These are phyloP conservation scores for Enteromius argenteus DNA, from an alignment of 2,797 vertebrate species.

Conservation along the genomic window DNA sequence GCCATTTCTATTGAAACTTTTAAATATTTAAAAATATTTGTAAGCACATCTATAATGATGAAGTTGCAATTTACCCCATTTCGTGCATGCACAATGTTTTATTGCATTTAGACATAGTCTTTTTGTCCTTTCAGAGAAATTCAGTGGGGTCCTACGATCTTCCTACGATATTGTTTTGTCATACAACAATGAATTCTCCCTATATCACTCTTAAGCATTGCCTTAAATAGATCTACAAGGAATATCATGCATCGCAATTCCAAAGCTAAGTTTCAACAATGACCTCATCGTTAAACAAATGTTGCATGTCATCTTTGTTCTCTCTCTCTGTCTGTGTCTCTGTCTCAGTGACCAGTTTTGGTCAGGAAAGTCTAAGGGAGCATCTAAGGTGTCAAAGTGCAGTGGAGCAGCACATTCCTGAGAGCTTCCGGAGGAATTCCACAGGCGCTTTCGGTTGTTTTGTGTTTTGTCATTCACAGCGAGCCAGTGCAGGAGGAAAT, in stretches of 20 bases:
- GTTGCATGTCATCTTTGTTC: neutral
- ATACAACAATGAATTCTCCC: neutral
- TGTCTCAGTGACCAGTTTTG: conserved; percentile 48
- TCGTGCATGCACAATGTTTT: neutral
- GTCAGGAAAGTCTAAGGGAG: conserved; percentile 31
- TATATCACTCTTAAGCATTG: neutral
- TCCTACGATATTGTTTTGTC: neutral
- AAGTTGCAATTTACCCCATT: neutral
- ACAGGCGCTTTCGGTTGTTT: conserved; percentile 43
- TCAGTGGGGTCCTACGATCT: neutral
- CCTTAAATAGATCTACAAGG: neutral
- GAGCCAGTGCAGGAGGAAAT: conserved; percentile 62
- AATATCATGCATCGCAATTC: neutral
- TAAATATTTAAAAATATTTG: neutral
- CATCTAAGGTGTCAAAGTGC: conserved; percentile 56
- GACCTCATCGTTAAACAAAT: neutral
- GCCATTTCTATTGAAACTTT: neutral
- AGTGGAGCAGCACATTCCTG: conserved; percentile 42
- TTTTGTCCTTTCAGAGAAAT: neutral
- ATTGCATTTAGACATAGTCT: neutral
- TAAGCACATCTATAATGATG: neutral
- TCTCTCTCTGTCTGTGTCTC: neutral
- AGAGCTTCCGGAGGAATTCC: conserved; percentile 61
- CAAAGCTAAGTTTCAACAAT: neutral
- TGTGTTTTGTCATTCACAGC: conserved; percentile 50